Conservation (phyloP, 2,113 vertebrate species). For the Corythornis vintsioides region DNA sequence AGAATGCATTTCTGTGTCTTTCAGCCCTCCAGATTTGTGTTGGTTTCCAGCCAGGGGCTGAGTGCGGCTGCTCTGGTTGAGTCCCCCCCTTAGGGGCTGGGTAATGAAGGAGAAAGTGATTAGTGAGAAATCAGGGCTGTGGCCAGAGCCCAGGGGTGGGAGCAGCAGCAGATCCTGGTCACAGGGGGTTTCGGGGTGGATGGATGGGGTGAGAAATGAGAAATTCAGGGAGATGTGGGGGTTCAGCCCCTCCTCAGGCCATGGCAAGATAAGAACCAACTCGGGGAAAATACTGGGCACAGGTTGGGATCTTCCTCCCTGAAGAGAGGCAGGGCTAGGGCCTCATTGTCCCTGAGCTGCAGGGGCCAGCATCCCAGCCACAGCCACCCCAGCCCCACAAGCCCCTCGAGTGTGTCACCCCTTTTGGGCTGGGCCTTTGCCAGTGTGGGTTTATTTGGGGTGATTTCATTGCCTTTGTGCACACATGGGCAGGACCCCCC, state of each 20-base stretch:
- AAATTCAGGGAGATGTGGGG: not conserved
- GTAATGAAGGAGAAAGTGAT: not conserved
- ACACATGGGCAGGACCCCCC: not conserved
- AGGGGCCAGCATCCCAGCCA: not conserved
- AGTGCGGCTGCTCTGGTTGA: constrained; percentile 10
- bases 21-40: constrained; percentile 79
- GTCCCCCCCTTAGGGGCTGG: constrained; percentile 39
- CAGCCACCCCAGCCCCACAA: not conserved
- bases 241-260: not conserved
- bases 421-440: not conserved
- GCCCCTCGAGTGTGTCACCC: not conserved
- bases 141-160: not conserved
- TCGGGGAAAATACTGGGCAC: not conserved
- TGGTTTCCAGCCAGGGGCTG: constrained; percentile 71
- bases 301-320: accelerated
- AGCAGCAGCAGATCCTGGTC: not conserved
- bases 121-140: not conserved
- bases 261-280: not conserved
- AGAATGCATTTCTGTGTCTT: constrained; percentile 93
- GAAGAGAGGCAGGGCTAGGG: not conserved
- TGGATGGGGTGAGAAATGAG: not conserved
- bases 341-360: accelerated
- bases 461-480: not conserved
- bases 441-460: constrained; percentile 6
- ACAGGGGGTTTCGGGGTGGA: not conserved